Percentiles rank a stretch among this genome's conserved stretches.
Conservation (phyloP, 1,140 invertebrate species). For the Vanessa tameamea region DNA sequence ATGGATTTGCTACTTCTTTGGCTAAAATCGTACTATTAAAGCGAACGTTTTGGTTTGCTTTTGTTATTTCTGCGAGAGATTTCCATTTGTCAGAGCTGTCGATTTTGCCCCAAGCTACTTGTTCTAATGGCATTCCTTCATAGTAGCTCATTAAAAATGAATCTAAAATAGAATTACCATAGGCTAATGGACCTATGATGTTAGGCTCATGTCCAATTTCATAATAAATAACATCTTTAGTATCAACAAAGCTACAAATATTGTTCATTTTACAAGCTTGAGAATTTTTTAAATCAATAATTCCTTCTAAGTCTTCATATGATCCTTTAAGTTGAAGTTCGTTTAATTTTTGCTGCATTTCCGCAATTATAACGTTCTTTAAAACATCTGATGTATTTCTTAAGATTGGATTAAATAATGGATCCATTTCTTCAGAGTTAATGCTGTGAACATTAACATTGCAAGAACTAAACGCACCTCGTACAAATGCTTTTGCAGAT, state of each 20-base stretch:
- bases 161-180: conserved; percentile 60
- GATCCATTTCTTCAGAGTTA: conserved; percentile 52
- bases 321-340: conserved; percentile 46
- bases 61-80: conserved; percentile 51
- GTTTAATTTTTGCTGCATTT: conserved; percentile 55
- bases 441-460: conserved; percentile 48
- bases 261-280: conserved; percentile 47
- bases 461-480: conserved; percentile 56
- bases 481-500: conserved; percentile 58
- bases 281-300: conserved; percentile 58
- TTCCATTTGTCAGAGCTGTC: conserved; percentile 48
- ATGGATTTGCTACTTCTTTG: conserved; percentile 53
- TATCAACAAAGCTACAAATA: conserved; percentile 53
- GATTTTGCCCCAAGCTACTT: conserved; percentile 65
- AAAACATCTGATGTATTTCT: conserved; percentile 47
- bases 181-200: conserved; percentile 54
- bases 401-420: conserved; percentile 59
- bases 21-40: conserved; percentile 46
- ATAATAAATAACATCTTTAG: conserved; percentile 48
- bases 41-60: conserved; percentile 61
- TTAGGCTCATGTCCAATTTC: conserved; percentile 56
- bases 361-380: conserved; percentile 42
- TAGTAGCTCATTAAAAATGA: conserved; percentile 70
- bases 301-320: conserved; percentile 51
- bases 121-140: conserved; percentile 50